Base-by-base conservation (phyloP, 2,797 vertebrate species). In the Euphonia xanthogaster region DNA sequence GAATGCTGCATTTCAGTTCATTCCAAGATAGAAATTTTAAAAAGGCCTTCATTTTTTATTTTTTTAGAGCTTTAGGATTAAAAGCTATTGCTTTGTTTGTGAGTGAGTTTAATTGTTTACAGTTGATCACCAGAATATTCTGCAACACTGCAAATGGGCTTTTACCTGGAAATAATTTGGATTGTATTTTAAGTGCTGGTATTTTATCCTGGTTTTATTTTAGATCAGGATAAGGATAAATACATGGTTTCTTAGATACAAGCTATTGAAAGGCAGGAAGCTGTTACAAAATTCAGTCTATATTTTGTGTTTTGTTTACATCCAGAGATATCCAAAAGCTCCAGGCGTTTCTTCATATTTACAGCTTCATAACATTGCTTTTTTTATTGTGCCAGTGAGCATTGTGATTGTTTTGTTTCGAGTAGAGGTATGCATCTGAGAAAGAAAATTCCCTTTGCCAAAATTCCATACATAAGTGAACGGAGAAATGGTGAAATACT, bases 381-480 rank as follows among this genome's bases (percentile, higher is more conserved):
- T 94, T 94, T 95, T 95, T 76, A 95, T 80, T 74, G 48, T 78
- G 61, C 42, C 81, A 93, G 7, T 44, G 86, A 95, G 18, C 67
- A 51, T 9, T 57, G 77, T 88, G 73, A 73, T 93, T 90, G 80
- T 93, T 94, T 89, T 84, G 53, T 84, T 61, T 94, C 76, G 82
- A 88, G 67, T 47, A n/a, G 88, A 93, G 93, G 86, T 88, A 96
- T 95, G 92, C 80, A 94, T 94, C 60, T 92, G 53, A 85, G 80
- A 81, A 81, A 92, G 88, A 95, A 67, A 90, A 93, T 37, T 81
- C n/a, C 40, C 75, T 35, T 68, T 96, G 94, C 90, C 93, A 96
- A 96, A 94, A 94, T 97, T 96, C 94, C 93, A 30, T 92, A 77
- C 93, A 82, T 96, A 90, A 95, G 50, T 91, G 74, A 89, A 89